Conservation (phyloP, 2,113 vertebrate species). For the Fukomys damarensis region DNA sequence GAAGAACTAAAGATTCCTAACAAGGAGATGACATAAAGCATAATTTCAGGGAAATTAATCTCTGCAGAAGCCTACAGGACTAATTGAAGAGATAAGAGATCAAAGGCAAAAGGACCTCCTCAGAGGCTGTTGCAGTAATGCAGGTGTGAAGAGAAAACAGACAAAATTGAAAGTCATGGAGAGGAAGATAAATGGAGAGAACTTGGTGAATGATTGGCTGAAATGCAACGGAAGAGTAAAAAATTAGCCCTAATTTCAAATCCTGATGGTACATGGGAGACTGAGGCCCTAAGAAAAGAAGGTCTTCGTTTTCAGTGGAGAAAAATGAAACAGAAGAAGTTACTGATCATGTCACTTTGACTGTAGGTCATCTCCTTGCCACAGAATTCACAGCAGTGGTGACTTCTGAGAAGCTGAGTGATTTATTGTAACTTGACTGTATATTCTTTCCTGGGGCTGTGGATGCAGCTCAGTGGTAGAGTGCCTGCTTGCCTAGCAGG, state of each 20-base stretch:
- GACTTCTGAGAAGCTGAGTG: neutral
- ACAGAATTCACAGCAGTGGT: constrained; percentile 15
- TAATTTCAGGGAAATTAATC: constrained; percentile 59
- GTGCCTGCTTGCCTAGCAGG: neutral
- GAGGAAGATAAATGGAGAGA: constrained; percentile 45
- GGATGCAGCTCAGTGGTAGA: neutral
- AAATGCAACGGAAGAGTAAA: constrained; percentile 22
- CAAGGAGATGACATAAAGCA: neutral
- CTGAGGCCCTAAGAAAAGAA: neutral
- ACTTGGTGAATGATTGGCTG: constrained; percentile 40
- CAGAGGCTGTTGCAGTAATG: constrained; percentile 29
- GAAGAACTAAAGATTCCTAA: constrained; percentile 28
- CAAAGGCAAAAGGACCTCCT: constrained; percentile 65
- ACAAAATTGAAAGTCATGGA: constrained; percentile 48
- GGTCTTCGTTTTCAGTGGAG: constrained; percentile 33
- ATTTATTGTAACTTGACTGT: neutral
- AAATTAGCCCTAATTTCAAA: constrained; percentile 39
- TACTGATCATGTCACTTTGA: neutral
- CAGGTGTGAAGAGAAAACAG: constrained; percentile 75
- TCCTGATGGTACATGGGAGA: neutral
- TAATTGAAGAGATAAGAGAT: constrained; percentile 77
- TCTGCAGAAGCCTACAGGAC: constrained; percentile 52
- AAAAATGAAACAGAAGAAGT: constrained; percentile 47
- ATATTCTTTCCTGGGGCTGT: neutral
- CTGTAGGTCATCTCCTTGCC: neutral